Base-by-base conservation (phyloP, 1,140 invertebrate species). In the Drosophila biarmipes region DNA sequence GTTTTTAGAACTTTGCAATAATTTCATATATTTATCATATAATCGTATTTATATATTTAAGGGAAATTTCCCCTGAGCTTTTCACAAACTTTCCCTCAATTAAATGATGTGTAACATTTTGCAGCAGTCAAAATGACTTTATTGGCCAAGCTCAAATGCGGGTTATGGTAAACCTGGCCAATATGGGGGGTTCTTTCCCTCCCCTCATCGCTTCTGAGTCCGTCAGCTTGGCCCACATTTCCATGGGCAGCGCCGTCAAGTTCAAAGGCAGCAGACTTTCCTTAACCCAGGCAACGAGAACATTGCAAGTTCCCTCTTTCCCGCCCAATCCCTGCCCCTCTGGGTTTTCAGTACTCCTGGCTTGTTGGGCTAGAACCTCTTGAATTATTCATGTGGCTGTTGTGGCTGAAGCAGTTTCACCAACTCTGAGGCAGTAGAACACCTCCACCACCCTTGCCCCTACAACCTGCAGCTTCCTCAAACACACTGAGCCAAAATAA, bases 311-410 rank as follows among this genome's bases (percentile, higher is more conserved):
- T 35, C 11, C 37, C 37, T 48, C 15, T 27, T n/a, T 29, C n/a
- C 19, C 7, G 5, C 2, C 5, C 10, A 12, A 11, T 27, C 5
- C 10, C 6, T 38, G 6, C 37, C 17, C n/a, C 27, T 1, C 51
- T 55, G 34, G 19, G 34, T 38, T 68, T 12, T 38, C 66, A 34
- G 59, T 51, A 29, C 63, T 38, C 66, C 19, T 38, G 66, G 67
- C 49, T 69, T 27, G 67, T 69, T 69, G 49, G 56, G 67, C 64
- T 34, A 38, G 63, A 55, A 40, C 40, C 55, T 56, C 68, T 73
- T 73, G 71, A 73, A 73, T 73, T 73, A 73, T 73, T 73, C 69
- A 73, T 73, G 69, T 73, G 71, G 71, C 57, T 73, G 68, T 54
- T 69, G 40, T 68, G 66, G 63, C 64, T 69, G 51, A 34, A 24